phyloP scores from a whole-genome alignment of 2,888 invertebrate genomes.

The Iselma pallidipennis region DNA sequence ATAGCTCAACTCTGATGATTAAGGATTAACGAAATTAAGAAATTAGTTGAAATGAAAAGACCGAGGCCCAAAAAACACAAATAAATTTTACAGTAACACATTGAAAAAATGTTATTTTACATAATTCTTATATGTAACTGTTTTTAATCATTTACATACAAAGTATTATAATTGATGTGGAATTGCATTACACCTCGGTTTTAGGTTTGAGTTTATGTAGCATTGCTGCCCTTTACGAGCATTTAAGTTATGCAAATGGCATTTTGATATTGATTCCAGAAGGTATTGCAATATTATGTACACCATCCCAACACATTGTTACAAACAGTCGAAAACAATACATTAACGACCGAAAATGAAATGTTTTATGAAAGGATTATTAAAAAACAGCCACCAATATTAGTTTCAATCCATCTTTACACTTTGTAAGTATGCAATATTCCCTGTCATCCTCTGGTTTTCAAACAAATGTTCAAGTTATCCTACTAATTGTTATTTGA shows the following conservation, averaged over 20 bases:
- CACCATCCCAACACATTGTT: constrained; percentile 34
- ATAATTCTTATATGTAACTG: too few species aligned
- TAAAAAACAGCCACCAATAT: too few species aligned
- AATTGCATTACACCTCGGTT: too few species aligned
- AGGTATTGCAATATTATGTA: constrained; percentile 37
- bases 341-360: neutral
- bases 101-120: neutral
- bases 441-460: neutral
- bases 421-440: too few species aligned
- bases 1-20: constrained; percentile 15
- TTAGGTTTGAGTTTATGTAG: too few species aligned
- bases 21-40: constrained; percentile 40
- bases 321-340: constrained; percentile 24
- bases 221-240: constrained; percentile 42
- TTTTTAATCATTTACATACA: too few species aligned
- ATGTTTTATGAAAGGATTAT: neutral
- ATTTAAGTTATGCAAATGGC: constrained; percentile 40
- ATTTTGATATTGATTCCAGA: constrained; percentile 43
- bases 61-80: too few species aligned
- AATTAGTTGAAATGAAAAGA: constrained; percentile 24
- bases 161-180: neutral
- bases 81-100: too few species aligned
- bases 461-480: neutral
- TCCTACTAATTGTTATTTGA: constrained; percentile 12
- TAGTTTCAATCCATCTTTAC: too few species aligned